A percentile compares a stretch with the other conserved stretches of the same genome.
Conservation (phyloP, 2,113 vertebrate species). For the Apeltes quadracus region DNA sequence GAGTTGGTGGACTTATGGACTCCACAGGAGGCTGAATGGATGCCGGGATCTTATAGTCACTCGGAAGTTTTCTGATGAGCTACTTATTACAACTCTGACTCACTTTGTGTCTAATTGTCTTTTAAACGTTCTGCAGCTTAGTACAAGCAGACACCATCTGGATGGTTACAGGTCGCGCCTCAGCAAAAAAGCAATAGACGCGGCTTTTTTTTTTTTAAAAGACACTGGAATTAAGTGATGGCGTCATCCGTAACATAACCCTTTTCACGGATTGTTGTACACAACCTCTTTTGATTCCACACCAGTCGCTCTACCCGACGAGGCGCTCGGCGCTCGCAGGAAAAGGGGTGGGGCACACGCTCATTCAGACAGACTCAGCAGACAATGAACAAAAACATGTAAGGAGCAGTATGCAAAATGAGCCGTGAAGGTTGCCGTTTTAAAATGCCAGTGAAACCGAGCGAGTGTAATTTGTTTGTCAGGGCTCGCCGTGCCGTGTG, state of each 20-base stretch:
- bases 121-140: not conserved
- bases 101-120: not conserved
- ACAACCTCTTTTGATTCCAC: constrained; percentile 49
- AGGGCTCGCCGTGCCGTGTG: not conserved
- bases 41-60: not conserved
- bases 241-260: constrained; percentile 64
- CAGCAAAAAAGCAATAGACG: constrained; percentile 6
- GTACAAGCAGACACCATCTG: constrained; percentile 31
- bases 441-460: constrained; percentile 19
- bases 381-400: constrained; percentile 45
- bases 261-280: constrained; percentile 70
- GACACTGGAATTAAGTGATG: constrained; percentile 60
- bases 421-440: constrained; percentile 18
- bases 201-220: constrained; percentile 38
- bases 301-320: constrained; percentile 41
- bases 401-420: constrained; percentile 28
- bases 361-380: constrained; percentile 43
- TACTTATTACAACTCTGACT: not conserved
- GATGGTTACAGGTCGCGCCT: not conserved
- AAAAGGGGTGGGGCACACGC: constrained; percentile 46
- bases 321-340: constrained; percentile 8
- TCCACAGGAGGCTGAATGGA: constrained; percentile 9
- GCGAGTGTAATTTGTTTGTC: constrained; percentile 8
- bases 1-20: not conserved
- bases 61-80: not conserved